Percentiles rank a stretch among this genome's conserved stretches.
Conservation (phyloP, 1,140 invertebrate genomes). For the Muscidifurax raptorellus region DNA sequence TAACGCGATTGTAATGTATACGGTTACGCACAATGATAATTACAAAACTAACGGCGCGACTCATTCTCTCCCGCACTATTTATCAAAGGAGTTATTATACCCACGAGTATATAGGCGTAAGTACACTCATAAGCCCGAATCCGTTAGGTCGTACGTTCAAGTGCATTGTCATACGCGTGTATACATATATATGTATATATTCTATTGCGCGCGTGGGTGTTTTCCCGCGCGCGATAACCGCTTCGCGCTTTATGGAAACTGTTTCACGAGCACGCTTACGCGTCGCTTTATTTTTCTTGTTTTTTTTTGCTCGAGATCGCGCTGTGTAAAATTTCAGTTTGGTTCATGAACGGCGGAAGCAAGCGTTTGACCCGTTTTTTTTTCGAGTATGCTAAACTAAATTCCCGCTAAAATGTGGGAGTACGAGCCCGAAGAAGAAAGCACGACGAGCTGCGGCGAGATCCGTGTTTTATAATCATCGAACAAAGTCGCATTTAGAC, state of each 20-base stretch:
- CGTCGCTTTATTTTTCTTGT: no score
- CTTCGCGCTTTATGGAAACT: not conserved
- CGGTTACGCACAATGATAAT: not conserved
- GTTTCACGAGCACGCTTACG: not conserved
- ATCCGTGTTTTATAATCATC: not conserved
- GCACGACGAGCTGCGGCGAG: not conserved
- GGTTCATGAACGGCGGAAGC: no score
- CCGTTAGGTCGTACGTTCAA: not conserved
- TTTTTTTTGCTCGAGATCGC: no score
- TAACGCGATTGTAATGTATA: not conserved
- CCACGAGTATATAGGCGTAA: not conserved
- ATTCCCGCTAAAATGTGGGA: not conserved
- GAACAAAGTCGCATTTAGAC: no score
- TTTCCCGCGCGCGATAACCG: not conserved
- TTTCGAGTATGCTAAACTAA: not conserved
- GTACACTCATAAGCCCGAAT: not conserved
- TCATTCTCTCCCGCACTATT: slow-evolving; percentile 30
- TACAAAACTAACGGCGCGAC: slow-evolving; percentile 4
- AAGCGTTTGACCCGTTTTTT: no score
- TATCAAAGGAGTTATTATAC: slow-evolving; percentile 9
- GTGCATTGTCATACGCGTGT: slow-evolving; percentile 32
- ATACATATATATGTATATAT: not conserved
- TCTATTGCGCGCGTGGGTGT: not conserved
- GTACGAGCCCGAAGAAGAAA: not conserved
- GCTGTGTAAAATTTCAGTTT: no score